Evolutionary conservation across 2,888 invertebrate species (phyloP).

Genomic region (Creontiades dilutus): DNA sequence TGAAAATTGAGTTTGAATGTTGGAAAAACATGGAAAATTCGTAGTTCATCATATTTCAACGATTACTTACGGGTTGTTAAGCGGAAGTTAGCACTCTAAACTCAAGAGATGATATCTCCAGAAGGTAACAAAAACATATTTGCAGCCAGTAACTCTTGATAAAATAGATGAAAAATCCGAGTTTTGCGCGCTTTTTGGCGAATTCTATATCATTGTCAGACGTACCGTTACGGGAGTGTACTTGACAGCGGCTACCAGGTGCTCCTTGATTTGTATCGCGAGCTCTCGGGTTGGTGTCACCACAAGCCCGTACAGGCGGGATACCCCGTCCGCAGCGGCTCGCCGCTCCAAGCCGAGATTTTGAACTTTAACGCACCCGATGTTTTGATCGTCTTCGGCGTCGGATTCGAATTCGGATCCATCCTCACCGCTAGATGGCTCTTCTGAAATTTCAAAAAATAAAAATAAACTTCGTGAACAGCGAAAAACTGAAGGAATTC

Average conservation of each 20-base stretch:
- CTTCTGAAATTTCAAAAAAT: not conserved
- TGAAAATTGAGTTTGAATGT: too few species aligned
- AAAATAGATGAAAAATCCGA: too few species aligned
- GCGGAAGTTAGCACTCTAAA: too few species aligned
- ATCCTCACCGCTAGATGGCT: constrained; percentile 7
- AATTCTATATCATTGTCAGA: too few species aligned
- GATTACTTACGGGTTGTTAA: too few species aligned
- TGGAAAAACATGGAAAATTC: too few species aligned
- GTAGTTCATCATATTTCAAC: too few species aligned
- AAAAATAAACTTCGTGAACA: not conserved
- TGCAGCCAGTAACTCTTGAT: too few species aligned
- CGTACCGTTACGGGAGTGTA: constrained; percentile 85
- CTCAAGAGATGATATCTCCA: too few species aligned
- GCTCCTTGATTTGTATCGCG: constrained; percentile 95
- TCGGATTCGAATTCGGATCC: constrained; percentile 64
- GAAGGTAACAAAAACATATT: too few species aligned
- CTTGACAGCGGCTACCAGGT: constrained; percentile 88
- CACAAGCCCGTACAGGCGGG: constrained; percentile 87
- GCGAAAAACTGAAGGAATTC: not conserved
- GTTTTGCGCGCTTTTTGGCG: too few species aligned
- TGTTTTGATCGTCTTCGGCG: constrained; percentile 54
- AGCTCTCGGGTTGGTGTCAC: constrained; percentile 97
- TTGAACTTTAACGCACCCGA: constrained; percentile 64
- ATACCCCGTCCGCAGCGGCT: not conserved
- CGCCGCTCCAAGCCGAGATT: constrained; percentile 51